Base-by-base conservation (phyloP, 2,113 vertebrate species). In the Forbesichthys agassizii region DNA sequence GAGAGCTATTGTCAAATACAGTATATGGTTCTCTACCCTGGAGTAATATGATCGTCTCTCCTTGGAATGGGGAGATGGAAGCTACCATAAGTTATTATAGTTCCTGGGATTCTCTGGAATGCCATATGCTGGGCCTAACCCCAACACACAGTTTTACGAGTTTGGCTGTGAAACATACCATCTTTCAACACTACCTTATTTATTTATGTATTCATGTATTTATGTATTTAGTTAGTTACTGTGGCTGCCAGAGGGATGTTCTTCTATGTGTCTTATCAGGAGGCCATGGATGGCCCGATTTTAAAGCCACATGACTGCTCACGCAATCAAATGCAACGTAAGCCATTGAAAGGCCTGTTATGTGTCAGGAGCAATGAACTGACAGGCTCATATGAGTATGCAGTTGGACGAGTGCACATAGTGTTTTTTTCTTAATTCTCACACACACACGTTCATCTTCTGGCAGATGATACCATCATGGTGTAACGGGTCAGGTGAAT, bases 391-490 rank as follows among this genome's bases (percentile, higher is more conserved):
- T 82, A 72, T 82, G 75, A n/a, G 66, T 54, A 72, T 27, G 58
- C 47, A 27, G 49, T 8, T 4, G 62, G 68, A 60, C 9, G 16
- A 16, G 36, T 5, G 11, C 57, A 52, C 49, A 61, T 33, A 62
- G 69, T 70, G 68, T 27, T 27, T 27, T 27, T 27, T 69, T 58
- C 73, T 47, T 61, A 3, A 0, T 71, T 77, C 64, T 57, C 54
- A 61, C 60, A 73, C 61, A 53, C 70, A 69, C 27, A 68, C 27
- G 42, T 68, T 73, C 20, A 60, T 33, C 53, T 18, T 76, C 68
- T 48, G 68, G 67, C 80, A 84, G 72, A 89, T 83, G 78, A 72
- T 20, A 58, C 51, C 42, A 57, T 80, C 55, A 42, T 73, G 57
- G 56, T 47, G 6, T 65, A 73, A 79, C 64, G 33, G 47, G 47